These are phyloP conservation scores for Heliopora coerulea DNA, from an alignment of 92 coral and sea anemone genomes.

Conservation along the genomic window DNA sequence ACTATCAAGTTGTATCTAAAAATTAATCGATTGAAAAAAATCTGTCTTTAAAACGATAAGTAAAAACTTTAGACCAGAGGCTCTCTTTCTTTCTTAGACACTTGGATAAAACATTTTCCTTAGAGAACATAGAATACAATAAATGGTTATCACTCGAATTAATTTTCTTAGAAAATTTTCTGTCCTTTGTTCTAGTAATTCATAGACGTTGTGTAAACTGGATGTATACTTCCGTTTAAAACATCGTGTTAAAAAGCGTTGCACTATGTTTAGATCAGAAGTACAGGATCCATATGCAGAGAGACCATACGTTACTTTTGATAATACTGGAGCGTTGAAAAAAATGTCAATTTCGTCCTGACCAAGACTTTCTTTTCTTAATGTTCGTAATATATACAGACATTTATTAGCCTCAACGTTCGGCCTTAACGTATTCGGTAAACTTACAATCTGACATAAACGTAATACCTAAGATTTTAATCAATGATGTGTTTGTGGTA, in stretches of 20 bases:
- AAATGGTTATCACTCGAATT: too few species aligned
- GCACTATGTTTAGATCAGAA: conserved; percentile 33
- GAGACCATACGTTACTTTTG: conserved; percentile 42
- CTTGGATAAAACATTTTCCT: too few species aligned
- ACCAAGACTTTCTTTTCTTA: conserved; percentile 29
- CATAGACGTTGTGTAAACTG: conserved; percentile 1
- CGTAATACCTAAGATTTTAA: conserved; percentile 18
- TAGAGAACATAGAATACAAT: too few species aligned
- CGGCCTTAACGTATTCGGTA: conserved; percentile 20
- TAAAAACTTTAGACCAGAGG: too few species aligned
- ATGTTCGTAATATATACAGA: conserved; percentile 13
- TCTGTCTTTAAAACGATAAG: too few species aligned
- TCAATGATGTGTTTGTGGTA: too few species aligned
- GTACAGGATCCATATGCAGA: conserved; percentile 35
- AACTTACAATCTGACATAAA: conserved; percentile 41
- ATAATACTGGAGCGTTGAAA: conserved; percentile 41
- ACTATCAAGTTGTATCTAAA: too few species aligned
- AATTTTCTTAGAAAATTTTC: too few species aligned
- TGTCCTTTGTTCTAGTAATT: conserved; percentile 13
- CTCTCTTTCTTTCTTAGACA: too few species aligned
- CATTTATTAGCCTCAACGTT: conserved; percentile 41
- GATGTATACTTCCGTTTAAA: conserved; percentile 22
- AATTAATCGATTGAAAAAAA: too few species aligned
- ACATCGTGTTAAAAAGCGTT: conserved; percentile 41
- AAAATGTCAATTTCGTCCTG: conserved; percentile 46